These are phyloP conservation scores for Clitarchus hookeri DNA, from an alignment of 2,888 invertebrate species.

Conservation along the genomic window DNA sequence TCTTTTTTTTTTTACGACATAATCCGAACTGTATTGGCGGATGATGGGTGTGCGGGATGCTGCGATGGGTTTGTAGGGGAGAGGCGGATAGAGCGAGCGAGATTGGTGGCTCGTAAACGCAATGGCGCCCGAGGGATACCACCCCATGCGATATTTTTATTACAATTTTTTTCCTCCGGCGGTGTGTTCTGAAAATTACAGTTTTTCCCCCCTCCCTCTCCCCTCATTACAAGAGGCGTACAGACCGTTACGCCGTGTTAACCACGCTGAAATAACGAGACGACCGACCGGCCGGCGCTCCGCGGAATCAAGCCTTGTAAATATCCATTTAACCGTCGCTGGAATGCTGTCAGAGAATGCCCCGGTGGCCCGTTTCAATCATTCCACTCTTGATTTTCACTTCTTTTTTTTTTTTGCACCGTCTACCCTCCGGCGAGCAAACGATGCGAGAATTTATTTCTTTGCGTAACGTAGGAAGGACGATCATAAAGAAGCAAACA, in stretches of 20 bases:
- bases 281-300: too few species aligned
- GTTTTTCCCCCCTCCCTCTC: neutral
- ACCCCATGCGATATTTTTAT: slow-evolving; percentile 7
- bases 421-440: neutral
- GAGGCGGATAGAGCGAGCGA: neutral
- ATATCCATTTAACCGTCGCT: neutral
- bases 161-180: neutral
- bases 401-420: neutral
- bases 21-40: slow-evolving; percentile 14
- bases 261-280: too few species aligned
- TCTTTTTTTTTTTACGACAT: slow-evolving; percentile 14
- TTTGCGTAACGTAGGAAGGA: neutral
- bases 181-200: slow-evolving; percentile 14
- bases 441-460: neutral
- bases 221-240: neutral
- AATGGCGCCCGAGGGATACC: slow-evolving; percentile 14
- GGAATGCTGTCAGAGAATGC: neutral
- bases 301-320: too few species aligned
- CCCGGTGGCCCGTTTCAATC: neutral
- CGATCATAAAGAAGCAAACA: neutral
- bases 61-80: neutral
- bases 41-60: slow-evolving; percentile 14
- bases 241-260: too few species aligned
- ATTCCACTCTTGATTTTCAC: neutral
- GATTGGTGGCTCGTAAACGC: slow-evolving; percentile 14